Evolutionary conservation across 2,888 invertebrate genomes (phyloP).

Genomic region (Dione juno): DNA sequence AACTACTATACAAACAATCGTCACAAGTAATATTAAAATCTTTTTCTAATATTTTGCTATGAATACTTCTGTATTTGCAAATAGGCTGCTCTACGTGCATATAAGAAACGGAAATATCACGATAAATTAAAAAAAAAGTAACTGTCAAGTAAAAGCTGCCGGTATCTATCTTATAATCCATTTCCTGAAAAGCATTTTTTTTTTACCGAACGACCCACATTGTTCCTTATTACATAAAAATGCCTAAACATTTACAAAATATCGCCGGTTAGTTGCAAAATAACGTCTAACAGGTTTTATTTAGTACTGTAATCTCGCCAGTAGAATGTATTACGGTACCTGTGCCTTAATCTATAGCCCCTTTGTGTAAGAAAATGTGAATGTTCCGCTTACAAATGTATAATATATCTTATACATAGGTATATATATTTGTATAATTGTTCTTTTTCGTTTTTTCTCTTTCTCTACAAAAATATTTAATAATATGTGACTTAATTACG

Average conservation of each 20-base stretch:
- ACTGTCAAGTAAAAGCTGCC: neutral
- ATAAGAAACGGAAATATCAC: neutral
- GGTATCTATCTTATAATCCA: slow-evolving; percentile 14
- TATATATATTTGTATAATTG: neutral
- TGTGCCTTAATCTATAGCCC: slow-evolving; percentile 48
- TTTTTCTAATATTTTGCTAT: too few relatives aligned
- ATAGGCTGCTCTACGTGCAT: too few relatives aligned
- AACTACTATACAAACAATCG: too few relatives aligned
- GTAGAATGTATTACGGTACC: slow-evolving; percentile 47
- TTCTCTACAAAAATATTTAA: too few relatives aligned
- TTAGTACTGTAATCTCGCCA: slow-evolving; percentile 47
- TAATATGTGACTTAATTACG: too few relatives aligned
- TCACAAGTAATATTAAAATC: too few relatives aligned
- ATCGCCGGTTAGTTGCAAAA: slow-evolving; percentile 45
- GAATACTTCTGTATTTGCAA: too few relatives aligned
- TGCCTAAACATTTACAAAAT: slow-evolving; percentile 45
- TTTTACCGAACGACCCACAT: slow-evolving; percentile 22
- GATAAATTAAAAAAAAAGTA: neutral
- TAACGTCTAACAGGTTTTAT: slow-evolving; percentile 48
- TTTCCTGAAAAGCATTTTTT: slow-evolving; percentile 13
- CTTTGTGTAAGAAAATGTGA: slow-evolving; percentile 48
- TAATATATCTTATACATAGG: slow-evolving; percentile 40
- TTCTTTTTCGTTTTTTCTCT: neutral
- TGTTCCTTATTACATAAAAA: slow-evolving; percentile 42
- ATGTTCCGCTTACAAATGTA: slow-evolving; percentile 39